phyloP scores from a whole-genome alignment of 2,888 invertebrate species.

The Periphyllus acericola region DNA sequence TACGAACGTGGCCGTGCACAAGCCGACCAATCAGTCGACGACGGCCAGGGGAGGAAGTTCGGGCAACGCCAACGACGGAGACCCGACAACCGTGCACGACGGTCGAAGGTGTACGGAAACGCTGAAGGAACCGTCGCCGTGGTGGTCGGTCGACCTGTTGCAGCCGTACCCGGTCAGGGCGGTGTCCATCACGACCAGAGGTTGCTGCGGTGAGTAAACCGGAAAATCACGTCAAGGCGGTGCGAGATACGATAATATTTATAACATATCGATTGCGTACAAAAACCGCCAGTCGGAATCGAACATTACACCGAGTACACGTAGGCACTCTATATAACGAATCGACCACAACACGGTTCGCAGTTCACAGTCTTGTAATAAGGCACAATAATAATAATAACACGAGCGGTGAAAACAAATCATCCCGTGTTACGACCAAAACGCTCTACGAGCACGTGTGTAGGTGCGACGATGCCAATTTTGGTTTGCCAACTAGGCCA shows the following conservation, averaged over 20 bases:
- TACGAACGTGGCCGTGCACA: slow-evolving; percentile 84
- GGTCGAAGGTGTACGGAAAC: slow-evolving; percentile 90
- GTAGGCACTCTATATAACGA: not conserved
- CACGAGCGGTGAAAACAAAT: no score
- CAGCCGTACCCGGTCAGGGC: slow-evolving; percentile 86
- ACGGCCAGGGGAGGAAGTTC: slow-evolving; percentile 86
- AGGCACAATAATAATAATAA: no score
- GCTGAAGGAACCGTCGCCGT: slow-evolving; percentile 87
- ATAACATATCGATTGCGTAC: not conserved
- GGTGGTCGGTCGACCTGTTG: slow-evolving; percentile 92
- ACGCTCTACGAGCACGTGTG: not conserved
- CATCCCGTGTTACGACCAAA: no score
- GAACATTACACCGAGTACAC: not conserved
- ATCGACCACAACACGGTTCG: not conserved
- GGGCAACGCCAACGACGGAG: slow-evolving; percentile 88
- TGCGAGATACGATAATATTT: no score
- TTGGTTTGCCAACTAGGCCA: not conserved
- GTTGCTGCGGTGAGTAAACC: slow-evolving; percentile 76
- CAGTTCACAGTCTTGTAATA: no score
- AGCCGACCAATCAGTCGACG: slow-evolving; percentile 91
- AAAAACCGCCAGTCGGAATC: not conserved
- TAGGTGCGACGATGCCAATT: not conserved
- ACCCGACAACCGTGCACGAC: slow-evolving; percentile 84
- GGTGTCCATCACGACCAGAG: slow-evolving; percentile 85
- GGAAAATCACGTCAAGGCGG: not conserved